phyloP scores from a whole-genome alignment of 2,797 vertebrate species.

The Oreortyx pictus region DNA sequence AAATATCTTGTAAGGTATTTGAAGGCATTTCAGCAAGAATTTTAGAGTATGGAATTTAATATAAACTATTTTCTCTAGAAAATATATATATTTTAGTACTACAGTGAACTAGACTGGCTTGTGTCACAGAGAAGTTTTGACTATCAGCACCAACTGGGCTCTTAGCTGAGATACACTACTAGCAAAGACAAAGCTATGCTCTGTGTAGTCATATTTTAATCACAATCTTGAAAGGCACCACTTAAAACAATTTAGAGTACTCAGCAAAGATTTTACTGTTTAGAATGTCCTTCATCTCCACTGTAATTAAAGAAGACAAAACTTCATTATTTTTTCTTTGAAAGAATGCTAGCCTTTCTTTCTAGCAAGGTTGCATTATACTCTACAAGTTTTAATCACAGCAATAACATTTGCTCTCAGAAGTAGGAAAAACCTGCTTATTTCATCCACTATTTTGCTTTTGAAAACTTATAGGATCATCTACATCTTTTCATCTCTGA shows the following conservation, averaged over 20 bases:
- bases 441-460: neutral
- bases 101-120: neutral
- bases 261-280: neutral
- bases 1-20: neutral
- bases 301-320: neutral
- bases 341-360: neutral
- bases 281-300: neutral
- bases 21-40: neutral
- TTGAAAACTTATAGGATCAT: neutral
- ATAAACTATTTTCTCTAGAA: neutral
- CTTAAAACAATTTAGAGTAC: neutral
- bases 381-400: neutral
- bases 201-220: neutral
- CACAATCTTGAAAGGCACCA: neutral
- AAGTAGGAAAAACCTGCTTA: neutral
- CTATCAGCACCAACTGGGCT: neutral
- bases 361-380: neutral
- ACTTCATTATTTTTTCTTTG: neutral
- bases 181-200: neutral
- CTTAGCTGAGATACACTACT: neutral
- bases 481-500: neutral
- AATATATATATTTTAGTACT: neutral
- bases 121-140: neutral
- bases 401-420: neutral
- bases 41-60: neutral